Evolutionary conservation across 2,888 invertebrate species (phyloP).

Genomic region (Tridacna crocea): DNA sequence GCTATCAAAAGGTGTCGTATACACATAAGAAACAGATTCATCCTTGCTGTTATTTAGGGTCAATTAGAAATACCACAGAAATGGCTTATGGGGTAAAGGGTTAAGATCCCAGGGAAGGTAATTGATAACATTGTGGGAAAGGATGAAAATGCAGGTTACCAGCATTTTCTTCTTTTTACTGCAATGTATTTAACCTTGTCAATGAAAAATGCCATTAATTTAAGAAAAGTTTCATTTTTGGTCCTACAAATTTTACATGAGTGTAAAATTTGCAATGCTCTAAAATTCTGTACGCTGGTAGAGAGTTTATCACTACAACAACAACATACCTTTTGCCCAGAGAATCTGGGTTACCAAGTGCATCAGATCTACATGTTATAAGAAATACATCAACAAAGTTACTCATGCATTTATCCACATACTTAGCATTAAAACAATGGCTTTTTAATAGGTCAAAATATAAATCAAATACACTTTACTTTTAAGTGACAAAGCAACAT

Average conservation of each 20-base stretch:
- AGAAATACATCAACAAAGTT: constrained; percentile 31
- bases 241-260: too few species aligned
- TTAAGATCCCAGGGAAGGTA: too few species aligned
- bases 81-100: too few species aligned
- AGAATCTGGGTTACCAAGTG: constrained; percentile 77
- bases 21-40: too few species aligned
- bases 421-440: not conserved
- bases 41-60: too few species aligned
- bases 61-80: too few species aligned
- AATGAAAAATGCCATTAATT: too few species aligned
- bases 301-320: not conserved
- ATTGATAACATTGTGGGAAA: not conserved
- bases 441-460: too few species aligned
- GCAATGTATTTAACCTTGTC: not conserved
- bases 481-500: not conserved
- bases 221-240: too few species aligned
- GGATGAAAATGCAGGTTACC: not conserved
- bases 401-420: constrained; percentile 7
- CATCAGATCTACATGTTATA: constrained; percentile 71
- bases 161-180: not conserved
- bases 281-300: too few species aligned
- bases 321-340: constrained; percentile 77
- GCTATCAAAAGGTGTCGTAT: too few species aligned
- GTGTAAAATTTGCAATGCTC: too few species aligned
- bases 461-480: not conserved